A percentile compares a stretch with the other conserved stretches of the same genome.
phyloP scores from a whole-genome alignment of 2,797 vertebrate species.

The Agapornis canus region DNA sequence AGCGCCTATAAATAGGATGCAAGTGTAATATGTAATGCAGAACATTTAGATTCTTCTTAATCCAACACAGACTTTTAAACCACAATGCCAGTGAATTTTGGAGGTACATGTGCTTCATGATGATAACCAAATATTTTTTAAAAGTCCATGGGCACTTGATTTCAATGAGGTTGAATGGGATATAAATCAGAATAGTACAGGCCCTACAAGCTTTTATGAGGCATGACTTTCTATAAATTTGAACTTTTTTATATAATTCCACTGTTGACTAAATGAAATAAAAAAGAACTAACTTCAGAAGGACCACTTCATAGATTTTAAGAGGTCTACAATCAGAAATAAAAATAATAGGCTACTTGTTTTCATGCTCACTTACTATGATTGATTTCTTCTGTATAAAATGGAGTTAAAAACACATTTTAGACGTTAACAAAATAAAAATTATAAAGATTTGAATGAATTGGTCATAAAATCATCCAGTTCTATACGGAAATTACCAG shows the following conservation, averaged over 20 bases:
- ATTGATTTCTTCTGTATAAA: background rate
- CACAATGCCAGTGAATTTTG: background rate
- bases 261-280: background rate
- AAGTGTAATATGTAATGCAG: conserved; percentile 54
- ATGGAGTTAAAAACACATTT: background rate
- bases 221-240: background rate
- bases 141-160: background rate
- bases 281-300: background rate
- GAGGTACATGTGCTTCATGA: background rate
- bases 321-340: background rate
- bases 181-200: background rate
- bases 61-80: conserved; percentile 29
- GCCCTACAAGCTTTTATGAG: background rate
- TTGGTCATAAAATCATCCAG: background rate
- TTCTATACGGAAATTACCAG: background rate
- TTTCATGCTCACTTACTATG: background rate
- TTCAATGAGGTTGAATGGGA: background rate
- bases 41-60: conserved; percentile 51
- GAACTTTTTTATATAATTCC: background rate
- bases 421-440: background rate
- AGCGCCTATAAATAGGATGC: conserved; percentile 49
- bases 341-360: background rate
- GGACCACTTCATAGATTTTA: background rate
- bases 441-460: background rate
- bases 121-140: conserved; percentile 28